These are phyloP conservation scores for Pandion haliaetus DNA, from an alignment of 2,113 vertebrate species.

Conservation along the genomic window DNA sequence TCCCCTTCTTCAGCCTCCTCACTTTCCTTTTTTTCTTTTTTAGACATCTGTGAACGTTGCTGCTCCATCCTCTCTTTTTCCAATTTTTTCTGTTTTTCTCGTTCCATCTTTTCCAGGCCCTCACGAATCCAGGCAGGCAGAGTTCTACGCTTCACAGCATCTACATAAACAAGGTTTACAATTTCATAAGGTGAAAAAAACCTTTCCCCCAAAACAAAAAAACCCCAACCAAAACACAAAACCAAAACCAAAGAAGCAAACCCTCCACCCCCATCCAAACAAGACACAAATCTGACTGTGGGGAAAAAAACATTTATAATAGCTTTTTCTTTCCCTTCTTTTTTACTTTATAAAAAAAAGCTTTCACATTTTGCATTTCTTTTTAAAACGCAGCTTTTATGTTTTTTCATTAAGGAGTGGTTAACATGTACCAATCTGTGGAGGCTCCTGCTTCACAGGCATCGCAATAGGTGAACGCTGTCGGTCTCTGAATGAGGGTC, in stretches of 20 bases:
- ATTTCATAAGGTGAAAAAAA: background rate
- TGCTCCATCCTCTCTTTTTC: slow-evolving; percentile 95
- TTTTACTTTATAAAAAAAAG: background rate
- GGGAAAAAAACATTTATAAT: background rate
- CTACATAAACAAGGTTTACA: slow-evolving; percentile 65
- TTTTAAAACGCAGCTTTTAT: background rate
- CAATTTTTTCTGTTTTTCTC: slow-evolving; percentile 96
- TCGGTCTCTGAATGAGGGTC: slow-evolving; percentile 90
- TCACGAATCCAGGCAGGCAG: slow-evolving; percentile 99
- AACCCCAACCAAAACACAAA: background rate
- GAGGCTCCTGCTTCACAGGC: slow-evolving; percentile 90
- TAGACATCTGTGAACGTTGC: slow-evolving; percentile 88
- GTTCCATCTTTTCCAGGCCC: slow-evolving; percentile 98
- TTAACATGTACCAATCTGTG: slow-evolving; percentile 87
- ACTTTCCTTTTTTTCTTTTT: slow-evolving; percentile 82
- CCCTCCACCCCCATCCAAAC: background rate
- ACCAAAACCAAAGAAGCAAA: background rate
- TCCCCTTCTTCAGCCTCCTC: slow-evolving; percentile 82
- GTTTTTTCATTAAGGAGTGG: slow-evolving; percentile 28
- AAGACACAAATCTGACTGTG: background rate
- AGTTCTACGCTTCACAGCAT: slow-evolving; percentile 95
- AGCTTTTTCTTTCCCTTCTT: background rate
- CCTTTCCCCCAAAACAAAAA: background rate
- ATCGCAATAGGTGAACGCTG: slow-evolving; percentile 92
- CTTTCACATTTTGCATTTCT: background rate